phyloP scores from a whole-genome alignment of 2,113 vertebrate genomes.

The Ellobius talpinus region DNA sequence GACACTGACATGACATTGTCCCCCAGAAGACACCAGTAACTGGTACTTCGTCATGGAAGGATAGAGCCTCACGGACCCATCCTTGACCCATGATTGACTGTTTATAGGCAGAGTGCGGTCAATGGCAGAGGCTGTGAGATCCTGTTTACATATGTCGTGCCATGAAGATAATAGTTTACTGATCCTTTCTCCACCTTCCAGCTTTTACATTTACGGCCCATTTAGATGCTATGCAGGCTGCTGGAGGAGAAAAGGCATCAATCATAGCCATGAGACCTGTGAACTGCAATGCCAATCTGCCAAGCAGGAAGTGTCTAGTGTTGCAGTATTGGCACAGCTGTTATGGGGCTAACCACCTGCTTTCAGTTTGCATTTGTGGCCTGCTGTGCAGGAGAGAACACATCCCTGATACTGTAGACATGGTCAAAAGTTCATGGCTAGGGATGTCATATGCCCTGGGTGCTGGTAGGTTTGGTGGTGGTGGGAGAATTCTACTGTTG shows the following conservation, averaged over 20 bases:
- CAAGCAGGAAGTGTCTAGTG: background rate
- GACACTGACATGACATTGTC: background rate
- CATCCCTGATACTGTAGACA: background rate
- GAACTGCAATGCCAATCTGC: no score
- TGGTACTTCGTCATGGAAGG: background rate
- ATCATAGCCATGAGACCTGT: no score
- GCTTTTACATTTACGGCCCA: background rate
- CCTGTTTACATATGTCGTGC: background rate
- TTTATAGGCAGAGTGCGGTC: no score
- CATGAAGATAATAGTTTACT: background rate
- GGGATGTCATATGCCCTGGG: background rate
- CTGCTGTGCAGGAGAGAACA: background rate
- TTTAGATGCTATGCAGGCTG: background rate
- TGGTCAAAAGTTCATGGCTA: background rate
- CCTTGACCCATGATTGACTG: background rate
- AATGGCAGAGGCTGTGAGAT: background rate
- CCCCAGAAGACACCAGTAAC: background rate
- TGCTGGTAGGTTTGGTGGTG: background rate
- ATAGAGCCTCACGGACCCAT: no score
- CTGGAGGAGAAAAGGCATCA: background rate
- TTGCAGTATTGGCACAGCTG: background rate
- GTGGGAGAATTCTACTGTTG: background rate
- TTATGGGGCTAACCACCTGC: background rate
- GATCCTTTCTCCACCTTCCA: background rate
- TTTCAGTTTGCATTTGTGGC: no score